Evolutionary conservation across 2,797 vertebrate genomes (phyloP), one percentile per base, ranked within the genome.

Genomic region (Aeoliscus strigatus): DNA sequence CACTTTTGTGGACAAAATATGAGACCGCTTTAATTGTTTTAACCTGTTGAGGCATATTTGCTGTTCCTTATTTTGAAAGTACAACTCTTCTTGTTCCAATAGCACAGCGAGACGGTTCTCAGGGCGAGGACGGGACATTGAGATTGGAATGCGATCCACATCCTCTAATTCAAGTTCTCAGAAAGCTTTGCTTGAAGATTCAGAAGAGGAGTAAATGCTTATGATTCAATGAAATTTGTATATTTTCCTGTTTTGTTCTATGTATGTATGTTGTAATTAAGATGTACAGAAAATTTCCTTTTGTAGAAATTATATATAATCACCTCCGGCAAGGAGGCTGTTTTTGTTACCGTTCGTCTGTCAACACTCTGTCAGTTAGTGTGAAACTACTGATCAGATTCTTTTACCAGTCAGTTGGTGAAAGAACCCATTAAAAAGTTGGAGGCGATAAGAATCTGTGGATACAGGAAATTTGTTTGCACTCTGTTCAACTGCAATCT

Each of bases 121-220:
- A 1, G 29, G 24, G 42, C 69, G 12, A 1, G 21, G 36, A 1
- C 39, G 26, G 3, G 85, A 91, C 36, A 78, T 89, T 2, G 87
- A 91, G 64, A 88, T 97, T 1, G 81, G 88, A 2, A 64, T 90
- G 80, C 86, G 90, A 59, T 86, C 64, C 1, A 81, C 77, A 3
- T 27, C 59, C 0, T 66, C 64, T 4, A 66, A 30, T 0, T 52
- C 63, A 1, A 77, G 42, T 27, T 85, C 87, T 17, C 88, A 89
- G 13, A 83, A 87, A 3, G 74, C 90, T 51, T 84, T 98, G 51
- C 67, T 99, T 1, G 87, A 88, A 0, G 87, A 81, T 16, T 94
- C 92, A 0, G 95, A 99, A 4, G 93, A 96, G 48, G 96, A 98
- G 14, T 94, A 79, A 86, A 36, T 9, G 1, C 21, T 34, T 15